These are phyloP conservation scores for Jacana jacana DNA, from an alignment of 2,113 vertebrate genomes.

Conservation along the genomic window DNA sequence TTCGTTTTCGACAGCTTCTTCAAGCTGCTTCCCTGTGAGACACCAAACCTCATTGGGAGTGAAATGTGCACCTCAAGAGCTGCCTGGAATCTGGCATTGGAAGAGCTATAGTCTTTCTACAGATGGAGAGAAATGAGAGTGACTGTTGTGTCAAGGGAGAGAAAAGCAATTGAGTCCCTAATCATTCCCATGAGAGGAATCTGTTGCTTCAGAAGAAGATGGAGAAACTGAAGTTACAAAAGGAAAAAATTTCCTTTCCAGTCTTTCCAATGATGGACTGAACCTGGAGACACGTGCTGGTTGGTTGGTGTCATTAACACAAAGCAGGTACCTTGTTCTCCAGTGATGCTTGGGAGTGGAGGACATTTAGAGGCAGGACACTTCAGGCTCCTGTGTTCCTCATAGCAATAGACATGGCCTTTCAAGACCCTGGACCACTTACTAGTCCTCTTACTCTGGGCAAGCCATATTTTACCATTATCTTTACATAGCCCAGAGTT, in stretches of 20 bases:
- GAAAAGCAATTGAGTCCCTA: neutral
- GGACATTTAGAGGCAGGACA: neutral
- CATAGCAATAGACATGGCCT: neutral
- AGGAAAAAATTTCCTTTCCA: neutral
- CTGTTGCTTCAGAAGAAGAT: neutral
- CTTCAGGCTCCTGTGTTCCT: neutral
- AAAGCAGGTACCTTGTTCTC: neutral
- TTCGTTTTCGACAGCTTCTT: neutral
- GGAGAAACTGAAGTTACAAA: neutral
- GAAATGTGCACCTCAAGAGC: neutral
- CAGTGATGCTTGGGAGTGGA: neutral
- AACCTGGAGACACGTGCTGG: neutral
- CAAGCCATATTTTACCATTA: rapidly evolving
- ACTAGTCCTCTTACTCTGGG: neutral
- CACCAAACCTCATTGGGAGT: neutral
- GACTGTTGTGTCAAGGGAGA: neutral
- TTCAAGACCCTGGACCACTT: neutral
- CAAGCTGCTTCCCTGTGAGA: neutral
- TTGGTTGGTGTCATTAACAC: rapidly evolving
- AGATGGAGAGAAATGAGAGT: neutral
- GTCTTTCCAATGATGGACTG: neutral
- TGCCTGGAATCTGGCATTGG: neutral
- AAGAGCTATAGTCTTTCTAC: neutral
- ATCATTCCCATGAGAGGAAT: neutral
- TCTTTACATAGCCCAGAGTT: neutral